A percentile compares a stretch with the other conserved stretches of the same genome.
These are phyloP conservation scores for Amphiprion ocellaris DNA, from an alignment of 2,113 vertebrate species.

Conservation along the genomic window DNA sequence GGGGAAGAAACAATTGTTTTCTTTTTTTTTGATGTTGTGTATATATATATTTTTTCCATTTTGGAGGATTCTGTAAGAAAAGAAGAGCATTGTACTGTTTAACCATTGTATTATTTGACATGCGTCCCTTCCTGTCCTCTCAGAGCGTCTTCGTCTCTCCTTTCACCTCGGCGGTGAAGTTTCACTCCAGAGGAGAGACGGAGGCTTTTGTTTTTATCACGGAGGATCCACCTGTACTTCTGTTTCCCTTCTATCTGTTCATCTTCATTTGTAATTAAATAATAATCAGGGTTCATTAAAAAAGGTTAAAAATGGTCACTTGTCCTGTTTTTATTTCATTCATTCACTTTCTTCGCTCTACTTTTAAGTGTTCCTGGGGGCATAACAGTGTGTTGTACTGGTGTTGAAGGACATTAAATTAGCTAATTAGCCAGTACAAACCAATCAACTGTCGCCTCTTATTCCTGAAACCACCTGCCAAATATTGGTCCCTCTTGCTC, in stretches of 20 bases:
- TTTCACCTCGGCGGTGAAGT: slow-evolving; percentile 30
- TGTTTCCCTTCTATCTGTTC: slow-evolving; percentile 79
- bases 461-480: no score
- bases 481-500: no score
- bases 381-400: no score
- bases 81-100: slow-evolving; percentile 75
- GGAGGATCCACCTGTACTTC: slow-evolving; percentile 71
- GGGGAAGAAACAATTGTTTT: slow-evolving; percentile 28
- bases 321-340: slow-evolving; percentile 37
- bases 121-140: slow-evolving; percentile 36
- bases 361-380: not conserved
- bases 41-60: slow-evolving; percentile 74
- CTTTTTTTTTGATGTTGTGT: slow-evolving; percentile 68
- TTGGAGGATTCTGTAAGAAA: slow-evolving; percentile 77
- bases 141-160: slow-evolving; percentile 24
- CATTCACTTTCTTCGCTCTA: not conserved
- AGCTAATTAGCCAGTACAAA: no score
- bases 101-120: slow-evolving; percentile 73
- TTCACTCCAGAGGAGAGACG: slow-evolving; percentile 59
- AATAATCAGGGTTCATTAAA: slow-evolving; percentile 90
- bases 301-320: slow-evolving; percentile 70
- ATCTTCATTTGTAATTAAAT: slow-evolving; percentile 86
- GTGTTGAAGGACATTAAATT: no score
- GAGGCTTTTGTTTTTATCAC: slow-evolving; percentile 43
- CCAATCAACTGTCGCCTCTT: no score